Conservation (phyloP, 2,113 vertebrate species). For the Rattus norvegicus region GRCr8 NC_086023.1:156553501-156554000, state of each 20-base stretch:
- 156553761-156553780: too few species aligned
- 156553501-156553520: neutral
- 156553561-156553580: fast-evolving
- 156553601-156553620: neutral
- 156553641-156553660: neutral
- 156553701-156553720: neutral
- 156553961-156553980: neutral
- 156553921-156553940: neutral
- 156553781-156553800: neutral
- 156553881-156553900: neutral
- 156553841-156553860: neutral
- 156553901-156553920: neutral
- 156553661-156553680: neutral
- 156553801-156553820: neutral
- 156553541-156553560: neutral
- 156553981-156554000: neutral
- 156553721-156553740: neutral
- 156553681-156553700: fast-evolving
- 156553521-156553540: neutral
- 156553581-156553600: neutral
- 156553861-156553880: fast-evolving
- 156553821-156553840: neutral
- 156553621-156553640: neutral
- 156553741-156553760: too few species aligned
- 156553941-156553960: neutral